Evolutionary conservation across 2,888 invertebrate species (phyloP).

Genomic region (Drosophila parthenogenetica): DNA sequence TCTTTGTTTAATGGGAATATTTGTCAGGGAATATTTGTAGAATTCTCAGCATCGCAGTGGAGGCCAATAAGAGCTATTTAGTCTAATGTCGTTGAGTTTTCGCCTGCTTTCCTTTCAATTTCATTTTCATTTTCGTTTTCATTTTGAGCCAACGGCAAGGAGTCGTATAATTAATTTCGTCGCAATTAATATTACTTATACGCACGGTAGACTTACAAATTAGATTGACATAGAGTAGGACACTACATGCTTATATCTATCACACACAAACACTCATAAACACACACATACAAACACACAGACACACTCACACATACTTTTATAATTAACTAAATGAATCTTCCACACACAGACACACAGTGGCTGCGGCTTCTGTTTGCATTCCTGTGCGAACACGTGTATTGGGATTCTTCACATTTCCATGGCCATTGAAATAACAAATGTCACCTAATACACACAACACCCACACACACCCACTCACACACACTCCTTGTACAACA

Average conservation of each 20-base stretch:
- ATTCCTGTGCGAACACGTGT: conserved; percentile 9
- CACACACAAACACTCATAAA: conserved; percentile 12
- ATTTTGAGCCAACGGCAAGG: conserved; percentile 41
- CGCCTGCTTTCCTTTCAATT: conserved; percentile 4
- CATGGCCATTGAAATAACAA: conserved; percentile 26
- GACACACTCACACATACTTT: conserved; percentile 1
- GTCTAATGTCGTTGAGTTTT: conserved; percentile 27
- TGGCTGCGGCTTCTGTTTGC: conserved; percentile 22
- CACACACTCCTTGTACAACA: not conserved
- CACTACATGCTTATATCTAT: conserved; percentile 9
- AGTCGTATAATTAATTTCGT: conserved; percentile 74
- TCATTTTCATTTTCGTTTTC: conserved; percentile 27
- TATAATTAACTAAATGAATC: conserved; percentile 36
- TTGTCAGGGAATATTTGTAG: conserved; percentile 12
- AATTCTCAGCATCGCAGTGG: not conserved
- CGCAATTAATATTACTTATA: conserved; percentile 67
- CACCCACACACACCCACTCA: not conserved
- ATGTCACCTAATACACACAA: conserved; percentile 14
- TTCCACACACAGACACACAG: conserved; percentile 1
- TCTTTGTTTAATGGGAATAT: conserved; percentile 17
- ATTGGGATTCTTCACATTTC: conserved; percentile 9
- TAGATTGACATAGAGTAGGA: conserved; percentile 32
- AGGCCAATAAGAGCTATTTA: conserved; percentile 8
- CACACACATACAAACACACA: conserved; percentile 2
- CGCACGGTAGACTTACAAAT: conserved; percentile 35